A percentile compares a stretch with the other conserved stretches of the same genome.
Conservation (phyloP, 2,888 invertebrate species). For the Matsumyia berberina region DNA sequence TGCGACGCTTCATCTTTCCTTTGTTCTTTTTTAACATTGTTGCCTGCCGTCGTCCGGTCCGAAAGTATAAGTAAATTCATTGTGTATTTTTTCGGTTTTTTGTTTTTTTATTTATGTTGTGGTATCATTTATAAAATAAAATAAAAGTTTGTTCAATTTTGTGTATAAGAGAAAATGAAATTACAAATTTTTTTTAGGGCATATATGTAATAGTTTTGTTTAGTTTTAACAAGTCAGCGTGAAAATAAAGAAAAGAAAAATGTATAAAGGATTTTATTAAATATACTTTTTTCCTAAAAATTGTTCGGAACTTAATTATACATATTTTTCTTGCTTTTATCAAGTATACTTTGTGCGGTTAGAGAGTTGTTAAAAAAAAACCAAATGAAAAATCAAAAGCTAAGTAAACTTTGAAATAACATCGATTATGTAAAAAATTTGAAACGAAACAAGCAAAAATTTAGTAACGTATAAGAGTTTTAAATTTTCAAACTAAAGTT, state of each 20-base stretch:
- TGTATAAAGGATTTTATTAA: conserved; percentile 40
- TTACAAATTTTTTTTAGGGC: conserved; percentile 36
- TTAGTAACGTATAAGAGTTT: conserved; percentile 24
- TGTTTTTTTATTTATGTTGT: conserved; percentile 26
- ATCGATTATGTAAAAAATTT: conserved; percentile 35
- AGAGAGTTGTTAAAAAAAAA: conserved; percentile 9
- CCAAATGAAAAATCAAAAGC: conserved; percentile 23
- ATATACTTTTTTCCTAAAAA: conserved; percentile 10
- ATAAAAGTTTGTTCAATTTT: conserved; percentile 26
- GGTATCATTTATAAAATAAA: too few species aligned
- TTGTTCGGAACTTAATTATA: conserved; percentile 21
- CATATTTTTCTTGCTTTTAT: neutral
- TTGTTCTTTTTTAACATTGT: conserved; percentile 99
- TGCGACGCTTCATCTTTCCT: conserved; percentile 97
- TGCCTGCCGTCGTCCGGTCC: conserved; percentile 88
- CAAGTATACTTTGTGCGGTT: conserved; percentile 38
- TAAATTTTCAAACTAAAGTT: neutral
- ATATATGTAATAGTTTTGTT: conserved; percentile 42
- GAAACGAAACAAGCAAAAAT: conserved; percentile 40
- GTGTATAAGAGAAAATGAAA: conserved; percentile 34
- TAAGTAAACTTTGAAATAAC: conserved; percentile 30
- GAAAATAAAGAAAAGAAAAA: conserved; percentile 67
- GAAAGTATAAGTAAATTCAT: conserved; percentile 46
- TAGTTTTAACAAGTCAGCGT: conserved; percentile 57
- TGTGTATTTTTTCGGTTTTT: conserved; percentile 16